These are phyloP conservation scores for Atta cephalotes DNA, from an alignment of 1,140 invertebrate species.

Conservation along the genomic window DNA sequence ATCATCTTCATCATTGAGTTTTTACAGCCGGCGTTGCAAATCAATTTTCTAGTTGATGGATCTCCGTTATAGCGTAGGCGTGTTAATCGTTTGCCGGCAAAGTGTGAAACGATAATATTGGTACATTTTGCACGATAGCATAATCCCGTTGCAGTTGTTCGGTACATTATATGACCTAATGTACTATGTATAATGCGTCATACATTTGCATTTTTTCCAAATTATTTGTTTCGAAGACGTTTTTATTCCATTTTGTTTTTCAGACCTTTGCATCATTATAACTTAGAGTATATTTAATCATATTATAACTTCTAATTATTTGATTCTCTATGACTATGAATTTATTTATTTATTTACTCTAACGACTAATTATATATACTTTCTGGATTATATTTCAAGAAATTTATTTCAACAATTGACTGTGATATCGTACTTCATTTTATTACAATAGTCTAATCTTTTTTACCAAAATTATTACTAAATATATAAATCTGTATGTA, in stretches of 20 bases:
- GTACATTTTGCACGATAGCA: slow-evolving; percentile 38
- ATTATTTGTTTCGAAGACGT: not conserved
- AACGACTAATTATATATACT: too few species aligned
- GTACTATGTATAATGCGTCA: not conserved
- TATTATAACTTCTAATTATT: too few species aligned
- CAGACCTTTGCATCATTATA: not conserved
- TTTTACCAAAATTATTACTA: too few species aligned
- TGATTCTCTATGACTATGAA: too few species aligned
- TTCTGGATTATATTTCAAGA: too few species aligned
- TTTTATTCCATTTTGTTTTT: not conserved
- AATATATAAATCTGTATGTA: too few species aligned
- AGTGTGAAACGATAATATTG: slow-evolving; percentile 31
- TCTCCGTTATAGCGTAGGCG: slow-evolving; percentile 43
- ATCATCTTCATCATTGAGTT: slow-evolving; percentile 55
- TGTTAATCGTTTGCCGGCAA: slow-evolving; percentile 53
- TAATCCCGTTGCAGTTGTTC: slow-evolving; percentile 39
- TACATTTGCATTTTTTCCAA: not conserved
- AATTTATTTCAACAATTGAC: too few species aligned
- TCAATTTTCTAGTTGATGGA: slow-evolving; percentile 58
- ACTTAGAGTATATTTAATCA: too few species aligned
- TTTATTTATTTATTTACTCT: too few species aligned
- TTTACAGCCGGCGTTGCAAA: slow-evolving; percentile 39
- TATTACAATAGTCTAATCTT: too few species aligned
- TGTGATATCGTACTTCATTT: too few species aligned
- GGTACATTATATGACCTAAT: not conserved